phyloP scores from a whole-genome alignment of 2,113 vertebrate species.

The Lamprotornis superbus region DNA sequence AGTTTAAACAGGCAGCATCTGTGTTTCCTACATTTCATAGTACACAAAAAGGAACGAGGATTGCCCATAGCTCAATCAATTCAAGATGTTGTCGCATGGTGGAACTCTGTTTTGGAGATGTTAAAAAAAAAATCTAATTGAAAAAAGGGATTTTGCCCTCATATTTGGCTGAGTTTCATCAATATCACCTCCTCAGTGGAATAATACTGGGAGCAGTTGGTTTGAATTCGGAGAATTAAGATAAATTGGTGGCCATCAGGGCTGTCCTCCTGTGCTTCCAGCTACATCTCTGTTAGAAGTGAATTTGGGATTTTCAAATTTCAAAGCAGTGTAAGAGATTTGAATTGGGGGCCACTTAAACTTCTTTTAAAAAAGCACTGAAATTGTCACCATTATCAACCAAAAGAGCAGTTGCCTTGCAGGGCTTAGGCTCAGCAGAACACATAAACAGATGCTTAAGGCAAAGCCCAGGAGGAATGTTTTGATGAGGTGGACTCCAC shows the following conservation, averaged over 20 bases:
- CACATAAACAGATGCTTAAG: background rate
- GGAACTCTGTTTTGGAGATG: constrained; percentile 23
- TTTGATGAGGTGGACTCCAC: background rate
- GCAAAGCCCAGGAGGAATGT: background rate
- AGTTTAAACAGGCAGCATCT: constrained; percentile 65
- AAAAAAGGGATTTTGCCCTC: constrained; percentile 27
- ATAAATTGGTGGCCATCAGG: background rate
- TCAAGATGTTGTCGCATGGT: constrained; percentile 46
- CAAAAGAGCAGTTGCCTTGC: background rate
- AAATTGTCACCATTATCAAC: background rate
- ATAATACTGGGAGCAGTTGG: background rate
- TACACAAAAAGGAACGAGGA: constrained; percentile 3
- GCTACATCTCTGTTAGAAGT: background rate
- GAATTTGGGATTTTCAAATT: background rate
- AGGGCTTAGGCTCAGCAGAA: background rate
- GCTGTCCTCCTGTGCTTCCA: background rate
- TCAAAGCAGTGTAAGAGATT: background rate
- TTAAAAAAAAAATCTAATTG: background rate
- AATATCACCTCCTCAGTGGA: constrained; percentile 2
- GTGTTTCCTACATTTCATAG: constrained; percentile 45
- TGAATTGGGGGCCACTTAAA: background rate
- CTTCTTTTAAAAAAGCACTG: background rate
- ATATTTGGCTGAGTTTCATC: constrained; percentile 16
- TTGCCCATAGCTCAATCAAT: constrained; percentile 24
- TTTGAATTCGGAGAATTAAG: background rate